Percentiles rank a stretch among this genome's conserved stretches.
Conservation (phyloP, 1,140 invertebrate genomes). For the Tachypleus tridentatus region DNA sequence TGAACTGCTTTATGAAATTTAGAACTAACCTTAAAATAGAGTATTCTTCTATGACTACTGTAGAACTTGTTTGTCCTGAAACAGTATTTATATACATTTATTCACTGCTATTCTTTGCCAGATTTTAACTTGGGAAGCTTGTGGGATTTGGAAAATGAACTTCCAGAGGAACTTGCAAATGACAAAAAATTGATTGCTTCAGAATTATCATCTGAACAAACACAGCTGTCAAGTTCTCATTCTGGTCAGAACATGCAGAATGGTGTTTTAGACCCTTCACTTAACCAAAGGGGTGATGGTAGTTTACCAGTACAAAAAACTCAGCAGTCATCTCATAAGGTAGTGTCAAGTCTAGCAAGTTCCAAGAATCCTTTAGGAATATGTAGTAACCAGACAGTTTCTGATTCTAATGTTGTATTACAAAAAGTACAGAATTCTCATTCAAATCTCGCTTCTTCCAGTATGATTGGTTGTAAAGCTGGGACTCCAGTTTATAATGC, state of each 20-base stretch:
- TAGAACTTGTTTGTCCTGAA: background rate
- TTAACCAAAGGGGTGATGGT: constrained; percentile 1
- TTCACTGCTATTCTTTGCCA: constrained; percentile 25
- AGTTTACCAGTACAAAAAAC: constrained; percentile 15
- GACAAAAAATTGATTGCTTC: background rate
- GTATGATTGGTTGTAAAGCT: constrained; percentile 18
- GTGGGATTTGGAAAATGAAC: constrained; percentile 68
- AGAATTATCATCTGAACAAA: constrained; percentile 13
- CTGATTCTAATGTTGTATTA: constrained; percentile 19
- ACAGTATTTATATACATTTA: constrained; percentile 9
- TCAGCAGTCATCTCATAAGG: constrained; percentile 23
- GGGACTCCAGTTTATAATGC: constrained; percentile 15
- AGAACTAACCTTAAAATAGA: too few species aligned
- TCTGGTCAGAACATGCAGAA: constrained; percentile 24
- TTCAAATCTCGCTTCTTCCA: constrained; percentile 18
- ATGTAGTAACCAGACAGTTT: constrained; percentile 8
- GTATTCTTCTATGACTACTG: too few species aligned
- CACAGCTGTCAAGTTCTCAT: constrained; percentile 10
- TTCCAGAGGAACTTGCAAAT: constrained; percentile 74
- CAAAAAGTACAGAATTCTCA: constrained; percentile 29
- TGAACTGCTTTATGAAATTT: too few species aligned
- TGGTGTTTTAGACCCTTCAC: constrained; percentile 25
- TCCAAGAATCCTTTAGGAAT: constrained; percentile 17
- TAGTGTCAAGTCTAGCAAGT: constrained; percentile 18
- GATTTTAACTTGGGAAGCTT: constrained; percentile 56